A percentile compares a stretch with the other conserved stretches of the same genome.
phyloP scores from a whole-genome alignment of 2,797 vertebrate genomes.

The Scyliorhinus canicula region DNA sequence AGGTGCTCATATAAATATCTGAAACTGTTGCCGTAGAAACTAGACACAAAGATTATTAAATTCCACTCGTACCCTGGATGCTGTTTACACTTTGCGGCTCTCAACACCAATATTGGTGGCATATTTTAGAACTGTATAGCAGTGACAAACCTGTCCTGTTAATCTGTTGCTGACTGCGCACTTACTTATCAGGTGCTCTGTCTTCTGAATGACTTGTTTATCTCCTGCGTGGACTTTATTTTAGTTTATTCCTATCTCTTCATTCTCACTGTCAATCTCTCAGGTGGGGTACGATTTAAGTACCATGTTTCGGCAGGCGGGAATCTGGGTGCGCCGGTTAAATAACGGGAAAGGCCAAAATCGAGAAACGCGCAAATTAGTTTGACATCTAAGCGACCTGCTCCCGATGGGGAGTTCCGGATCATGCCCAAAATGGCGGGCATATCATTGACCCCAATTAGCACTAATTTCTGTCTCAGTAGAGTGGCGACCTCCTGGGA shows the following conservation, averaged over 20 bases:
- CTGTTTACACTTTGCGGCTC: background rate
- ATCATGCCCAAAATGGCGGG: too few relatives aligned
- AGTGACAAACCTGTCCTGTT: background rate
- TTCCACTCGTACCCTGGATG: background rate
- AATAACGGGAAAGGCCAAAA: too few relatives aligned
- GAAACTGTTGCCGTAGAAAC: background rate
- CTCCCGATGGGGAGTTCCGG: too few relatives aligned
- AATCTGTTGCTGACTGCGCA: background rate
- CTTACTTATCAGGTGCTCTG: background rate
- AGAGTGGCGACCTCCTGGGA: too few relatives aligned
- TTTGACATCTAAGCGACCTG: too few relatives aligned
- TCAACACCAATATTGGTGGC: background rate
- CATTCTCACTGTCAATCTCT: background rate
- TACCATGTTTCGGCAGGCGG: too few relatives aligned
- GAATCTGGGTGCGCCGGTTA: too few relatives aligned
- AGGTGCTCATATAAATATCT: conserved; percentile 2
- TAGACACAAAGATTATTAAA: background rate
- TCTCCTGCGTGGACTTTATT: background rate
- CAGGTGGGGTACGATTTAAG: too few relatives aligned
- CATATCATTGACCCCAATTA: too few relatives aligned
- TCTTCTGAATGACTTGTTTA: background rate
- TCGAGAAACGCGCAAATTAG: too few relatives aligned
- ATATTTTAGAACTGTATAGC: background rate
- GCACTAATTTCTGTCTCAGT: too few relatives aligned
- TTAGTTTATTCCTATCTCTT: background rate